phyloP scores from a whole-genome alignment of 1,140 invertebrate genomes.

The Pseudoatta argentina region DNA sequence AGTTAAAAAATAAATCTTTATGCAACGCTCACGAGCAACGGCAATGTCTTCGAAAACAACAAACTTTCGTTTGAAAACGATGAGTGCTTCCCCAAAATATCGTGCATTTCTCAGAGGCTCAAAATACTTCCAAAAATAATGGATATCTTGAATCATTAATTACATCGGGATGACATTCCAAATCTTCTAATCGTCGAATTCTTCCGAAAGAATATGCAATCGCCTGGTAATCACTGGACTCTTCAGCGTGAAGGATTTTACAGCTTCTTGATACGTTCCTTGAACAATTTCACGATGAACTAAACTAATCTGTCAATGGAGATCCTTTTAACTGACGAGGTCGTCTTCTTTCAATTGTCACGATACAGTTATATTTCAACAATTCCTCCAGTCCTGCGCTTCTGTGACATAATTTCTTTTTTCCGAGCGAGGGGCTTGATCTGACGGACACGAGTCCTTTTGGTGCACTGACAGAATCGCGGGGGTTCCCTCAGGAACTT shows the following conservation, averaged over 20 bases:
- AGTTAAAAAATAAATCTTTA: background rate
- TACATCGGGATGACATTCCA: background rate
- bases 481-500: slow-evolving; percentile 65
- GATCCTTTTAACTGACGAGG: background rate
- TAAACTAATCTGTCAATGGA: background rate
- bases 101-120: background rate
- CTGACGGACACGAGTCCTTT: slow-evolving; percentile 40
- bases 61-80: background rate
- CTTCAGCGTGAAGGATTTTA: background rate
- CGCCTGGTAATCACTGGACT: background rate
- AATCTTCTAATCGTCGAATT: background rate
- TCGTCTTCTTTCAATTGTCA: slow-evolving; percentile 12
- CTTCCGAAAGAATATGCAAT: background rate
- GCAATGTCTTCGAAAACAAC: background rate
- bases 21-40: background rate
- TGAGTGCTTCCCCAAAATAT: background rate
- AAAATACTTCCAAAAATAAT: background rate
- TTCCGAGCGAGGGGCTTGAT: background rate
- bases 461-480: slow-evolving; percentile 67
- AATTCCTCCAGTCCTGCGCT: background rate
- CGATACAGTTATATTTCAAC: slow-evolving; percentile 22
- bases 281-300: slow-evolving; percentile 11
- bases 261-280: background rate
- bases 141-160: background rate
- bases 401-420: slow-evolving; percentile 4